Conservation (phyloP, 37 sponge, comb jelly and placozoan species). For the Beroe ovata region DNA sequence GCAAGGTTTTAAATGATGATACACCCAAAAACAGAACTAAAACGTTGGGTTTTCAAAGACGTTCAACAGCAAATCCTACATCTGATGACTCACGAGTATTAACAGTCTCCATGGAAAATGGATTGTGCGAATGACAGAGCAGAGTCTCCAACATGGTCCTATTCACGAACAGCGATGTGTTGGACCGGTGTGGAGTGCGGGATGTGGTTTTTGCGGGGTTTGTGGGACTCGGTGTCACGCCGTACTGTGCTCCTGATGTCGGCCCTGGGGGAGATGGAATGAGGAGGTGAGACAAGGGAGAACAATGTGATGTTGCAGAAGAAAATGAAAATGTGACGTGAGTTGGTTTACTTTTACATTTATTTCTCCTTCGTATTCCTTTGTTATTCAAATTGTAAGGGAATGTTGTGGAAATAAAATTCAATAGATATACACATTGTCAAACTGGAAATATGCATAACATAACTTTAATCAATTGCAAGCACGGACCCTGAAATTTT, state of each 20-base stretch:
- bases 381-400: no score
- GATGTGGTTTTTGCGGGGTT: not conserved
- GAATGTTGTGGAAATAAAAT: no score
- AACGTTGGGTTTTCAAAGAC: not conserved
- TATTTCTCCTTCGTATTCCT: no score
- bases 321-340: no score
- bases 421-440: no score
- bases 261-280: not conserved
- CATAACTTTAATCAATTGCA: no score
- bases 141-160: conserved; percentile 36
- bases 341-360: no score
- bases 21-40: not conserved
- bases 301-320: no score
- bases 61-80: no score
- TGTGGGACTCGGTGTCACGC: not conserved
- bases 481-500: conserved; percentile 37
- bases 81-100: conserved; percentile 15
- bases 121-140: conserved; percentile 8
- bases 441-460: no score
- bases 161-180: conserved; percentile 39
- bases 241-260: not conserved
- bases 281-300: no score
- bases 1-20: not conserved
- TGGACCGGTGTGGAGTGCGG: not conserved
- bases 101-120: conserved; percentile 21